Evolutionary conservation across 2,888 invertebrate species (phyloP).

Genomic region (Eurytoma adleriae): DNA sequence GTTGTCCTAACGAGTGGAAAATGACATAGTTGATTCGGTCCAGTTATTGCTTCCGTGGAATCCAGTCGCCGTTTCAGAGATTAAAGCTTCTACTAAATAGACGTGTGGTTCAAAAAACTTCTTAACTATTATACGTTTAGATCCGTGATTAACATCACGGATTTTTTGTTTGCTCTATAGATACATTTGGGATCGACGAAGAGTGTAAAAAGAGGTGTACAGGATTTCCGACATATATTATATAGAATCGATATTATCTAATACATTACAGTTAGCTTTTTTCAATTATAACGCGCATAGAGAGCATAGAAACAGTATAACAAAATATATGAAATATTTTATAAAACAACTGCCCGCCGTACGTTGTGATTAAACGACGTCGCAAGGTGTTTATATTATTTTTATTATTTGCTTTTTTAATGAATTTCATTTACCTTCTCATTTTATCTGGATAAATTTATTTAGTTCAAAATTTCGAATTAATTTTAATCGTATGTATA

Average conservation of each 20-base stretch:
- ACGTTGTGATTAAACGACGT: constrained; percentile 64
- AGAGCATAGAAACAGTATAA: constrained; percentile 75
- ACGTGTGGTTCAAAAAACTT: constrained; percentile 14
- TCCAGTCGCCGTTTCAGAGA: constrained; percentile 33
- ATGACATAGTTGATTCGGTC: constrained; percentile 31
- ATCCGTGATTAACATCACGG: constrained; percentile 10
- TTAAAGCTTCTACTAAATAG: constrained; percentile 39
- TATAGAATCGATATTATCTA: constrained; percentile 46
- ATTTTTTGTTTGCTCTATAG: constrained; percentile 30
- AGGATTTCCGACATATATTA: constrained; percentile 37
- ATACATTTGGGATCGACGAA: constrained; percentile 44
- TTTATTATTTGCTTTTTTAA: constrained; percentile 1
- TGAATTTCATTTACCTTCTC: constrained; percentile 38
- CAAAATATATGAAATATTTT: constrained; percentile 75
- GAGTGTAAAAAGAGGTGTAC: constrained; percentile 54
- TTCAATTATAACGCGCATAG: constrained; percentile 53
- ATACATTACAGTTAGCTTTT: constrained; percentile 45
- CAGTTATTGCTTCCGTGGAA: constrained; percentile 43
- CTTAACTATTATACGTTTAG: constrained; percentile 3
- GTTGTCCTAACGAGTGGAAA: constrained; percentile 35
- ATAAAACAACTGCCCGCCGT: constrained; percentile 70
- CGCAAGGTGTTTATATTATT: neutral
- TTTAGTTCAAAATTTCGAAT: too few relatives aligned
- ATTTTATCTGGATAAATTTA: too few relatives aligned
- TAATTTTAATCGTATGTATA: too few relatives aligned